Percentiles rank a stretch among this genome's conserved stretches.
phyloP scores from a whole-genome alignment of 2,888 invertebrate genomes.

The Caenorhabditis doughertyi region DNA sequence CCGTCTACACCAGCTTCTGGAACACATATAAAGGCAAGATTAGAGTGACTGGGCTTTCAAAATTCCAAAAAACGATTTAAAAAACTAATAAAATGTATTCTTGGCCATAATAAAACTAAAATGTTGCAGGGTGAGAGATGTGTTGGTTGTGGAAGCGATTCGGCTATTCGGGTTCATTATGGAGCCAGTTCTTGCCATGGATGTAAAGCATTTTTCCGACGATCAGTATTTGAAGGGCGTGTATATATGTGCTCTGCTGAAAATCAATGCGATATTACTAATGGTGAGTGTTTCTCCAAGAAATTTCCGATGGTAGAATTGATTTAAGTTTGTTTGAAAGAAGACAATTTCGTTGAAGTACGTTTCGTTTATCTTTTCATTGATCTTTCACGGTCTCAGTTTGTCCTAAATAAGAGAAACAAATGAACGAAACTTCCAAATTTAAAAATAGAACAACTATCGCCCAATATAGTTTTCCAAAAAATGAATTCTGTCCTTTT shows the following conservation, averaged over 20 bases:
- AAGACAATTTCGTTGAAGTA: no score
- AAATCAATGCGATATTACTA: constrained; percentile 72
- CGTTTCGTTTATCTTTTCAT: background rate
- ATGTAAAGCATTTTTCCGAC: constrained; percentile 76
- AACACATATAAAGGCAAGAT: constrained; percentile 35
- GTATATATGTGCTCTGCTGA: constrained; percentile 70
- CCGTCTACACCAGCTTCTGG: constrained; percentile 4
- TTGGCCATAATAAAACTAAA: background rate
- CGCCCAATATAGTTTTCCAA: no score
- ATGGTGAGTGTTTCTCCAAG: constrained; percentile 63
- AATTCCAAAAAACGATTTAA: background rate
- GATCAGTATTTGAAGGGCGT: constrained; percentile 76
- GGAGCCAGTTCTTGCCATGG: constrained; percentile 77
- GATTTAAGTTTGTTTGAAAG: background rate
- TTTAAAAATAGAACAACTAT: background rate
- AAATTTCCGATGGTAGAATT: background rate
- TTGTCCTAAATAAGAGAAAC: background rate
- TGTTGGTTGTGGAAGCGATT: constrained; percentile 74
- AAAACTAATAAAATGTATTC: background rate
- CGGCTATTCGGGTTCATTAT: constrained; percentile 76
- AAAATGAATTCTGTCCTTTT: no score
- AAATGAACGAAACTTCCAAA: background rate
- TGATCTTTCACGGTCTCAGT: background rate
- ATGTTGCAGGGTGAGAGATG: constrained; percentile 71
- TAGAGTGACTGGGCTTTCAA: constrained; percentile 14